Evolutionary conservation across 2,888 invertebrate species (phyloP).

Genomic region (Andrena minutula): DNA sequence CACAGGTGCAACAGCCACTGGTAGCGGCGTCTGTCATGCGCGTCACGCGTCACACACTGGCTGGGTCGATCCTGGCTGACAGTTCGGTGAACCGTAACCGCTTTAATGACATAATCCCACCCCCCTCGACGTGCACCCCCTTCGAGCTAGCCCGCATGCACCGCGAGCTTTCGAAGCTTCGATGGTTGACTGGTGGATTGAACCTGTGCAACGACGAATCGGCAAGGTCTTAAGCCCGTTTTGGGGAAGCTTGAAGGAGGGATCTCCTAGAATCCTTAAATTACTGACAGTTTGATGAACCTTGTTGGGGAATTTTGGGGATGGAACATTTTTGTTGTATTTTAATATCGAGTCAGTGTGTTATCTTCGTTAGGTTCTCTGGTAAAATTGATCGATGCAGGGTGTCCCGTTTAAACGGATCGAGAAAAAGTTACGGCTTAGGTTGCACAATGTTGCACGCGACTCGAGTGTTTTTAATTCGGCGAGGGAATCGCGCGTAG

Average conservation of each 20-base stretch:
- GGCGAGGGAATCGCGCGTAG: slow-evolving; percentile 4
- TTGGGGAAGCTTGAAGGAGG: not conserved
- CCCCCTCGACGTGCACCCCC: slow-evolving; percentile 19
- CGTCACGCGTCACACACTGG: slow-evolving; percentile 59
- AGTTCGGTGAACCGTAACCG: slow-evolving; percentile 74
- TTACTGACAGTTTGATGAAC: not conserved
- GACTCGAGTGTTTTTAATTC: slow-evolving; percentile 28
- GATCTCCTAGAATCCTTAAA: not conserved
- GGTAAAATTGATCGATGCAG: no score
- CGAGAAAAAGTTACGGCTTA: not conserved
- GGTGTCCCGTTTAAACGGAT: no score
- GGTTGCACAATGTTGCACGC: not conserved
- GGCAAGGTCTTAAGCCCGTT: not conserved
- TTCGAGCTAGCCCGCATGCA: not conserved
- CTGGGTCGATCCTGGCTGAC: slow-evolving; percentile 72
- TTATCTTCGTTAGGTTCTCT: no score
- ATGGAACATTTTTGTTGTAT: no score
- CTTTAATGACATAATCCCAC: slow-evolving; percentile 75
- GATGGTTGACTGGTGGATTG: slow-evolving; percentile 1
- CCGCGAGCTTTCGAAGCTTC: slow-evolving; percentile 9
- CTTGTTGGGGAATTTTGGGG: not conserved
- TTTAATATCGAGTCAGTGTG: no score
- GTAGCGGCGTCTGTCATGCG: slow-evolving; percentile 41
- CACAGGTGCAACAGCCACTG: slow-evolving; percentile 66
- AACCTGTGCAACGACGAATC: not conserved